Evolutionary conservation across 1,140 invertebrate species (phyloP).

Genomic region (Aradophagus sp.): DNA sequence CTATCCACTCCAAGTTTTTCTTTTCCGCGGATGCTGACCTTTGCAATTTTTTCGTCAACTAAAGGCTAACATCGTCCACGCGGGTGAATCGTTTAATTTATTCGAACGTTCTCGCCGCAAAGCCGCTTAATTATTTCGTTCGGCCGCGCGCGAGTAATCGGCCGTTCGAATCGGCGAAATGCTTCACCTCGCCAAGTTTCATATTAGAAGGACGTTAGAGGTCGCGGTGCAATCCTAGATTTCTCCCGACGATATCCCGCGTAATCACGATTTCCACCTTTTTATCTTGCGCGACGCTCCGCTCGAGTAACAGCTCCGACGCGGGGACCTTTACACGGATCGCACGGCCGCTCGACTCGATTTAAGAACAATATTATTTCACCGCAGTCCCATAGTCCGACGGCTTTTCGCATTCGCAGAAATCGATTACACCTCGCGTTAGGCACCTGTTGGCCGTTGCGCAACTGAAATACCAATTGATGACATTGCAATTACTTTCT

Average conservation of each 20-base stretch:
- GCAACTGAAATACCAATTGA: conserved; percentile 44
- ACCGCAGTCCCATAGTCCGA: conserved; percentile 6
- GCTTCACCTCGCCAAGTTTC: too few species aligned
- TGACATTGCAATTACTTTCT: conserved; percentile 53
- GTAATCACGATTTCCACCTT: conserved; percentile 29
- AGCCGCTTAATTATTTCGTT: too few species aligned
- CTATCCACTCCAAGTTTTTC: too few species aligned
- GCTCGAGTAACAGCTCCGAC: conserved; percentile 1
- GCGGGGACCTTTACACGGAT: conserved; percentile 14
- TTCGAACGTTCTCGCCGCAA: too few species aligned
- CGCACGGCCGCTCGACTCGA: neutral
- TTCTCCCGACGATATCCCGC: conserved; percentile 14
- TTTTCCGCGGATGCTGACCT: too few species aligned
- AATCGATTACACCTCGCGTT: conserved; percentile 18
- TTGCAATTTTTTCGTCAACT: too few species aligned
- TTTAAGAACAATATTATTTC: conserved; percentile 13
- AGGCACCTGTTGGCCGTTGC: conserved; percentile 37
- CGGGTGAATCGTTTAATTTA: too few species aligned
- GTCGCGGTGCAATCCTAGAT: conserved; percentile 30
- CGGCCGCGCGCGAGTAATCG: too few species aligned
- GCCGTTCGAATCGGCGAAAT: too few species aligned
- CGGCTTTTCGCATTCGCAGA: conserved; percentile 7
- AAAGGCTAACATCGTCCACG: too few species aligned
- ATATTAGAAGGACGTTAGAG: conserved; percentile 52
- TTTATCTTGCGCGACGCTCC: conserved; percentile 13